These are phyloP conservation scores for Eugnorisma glareosa DNA, from an alignment of 2,888 invertebrate species.

Conservation along the genomic window DNA sequence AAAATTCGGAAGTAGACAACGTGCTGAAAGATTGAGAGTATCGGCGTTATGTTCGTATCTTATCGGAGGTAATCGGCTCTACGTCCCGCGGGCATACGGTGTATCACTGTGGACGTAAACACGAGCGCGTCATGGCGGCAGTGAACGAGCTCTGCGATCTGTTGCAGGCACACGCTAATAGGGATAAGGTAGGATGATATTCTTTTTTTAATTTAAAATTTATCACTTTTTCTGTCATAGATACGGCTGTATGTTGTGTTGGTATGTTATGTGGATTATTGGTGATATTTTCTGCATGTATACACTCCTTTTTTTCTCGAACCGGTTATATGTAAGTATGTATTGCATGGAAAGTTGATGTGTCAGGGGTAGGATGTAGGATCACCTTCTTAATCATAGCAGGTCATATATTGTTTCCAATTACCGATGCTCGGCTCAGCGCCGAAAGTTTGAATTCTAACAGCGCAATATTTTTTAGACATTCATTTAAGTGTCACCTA, in stretches of 20 bases:
- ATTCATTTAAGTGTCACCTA: background rate
- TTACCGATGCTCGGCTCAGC: background rate
- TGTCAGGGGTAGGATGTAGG: background rate
- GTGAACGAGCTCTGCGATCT: slow-evolving; percentile 91
- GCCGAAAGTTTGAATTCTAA: background rate
- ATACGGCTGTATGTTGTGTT: background rate
- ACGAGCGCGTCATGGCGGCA: slow-evolving; percentile 72
- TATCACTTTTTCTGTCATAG: background rate
- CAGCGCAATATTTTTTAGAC: background rate
- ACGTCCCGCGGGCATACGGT: slow-evolving; percentile 20
- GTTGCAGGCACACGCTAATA: slow-evolving; percentile 94
- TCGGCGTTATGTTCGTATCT: slow-evolving; percentile 46
- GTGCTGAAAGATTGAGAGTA: slow-evolving; percentile 27
- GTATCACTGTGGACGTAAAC: slow-evolving; percentile 53
- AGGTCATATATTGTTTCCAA: background rate
- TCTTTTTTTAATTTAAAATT: background rate
- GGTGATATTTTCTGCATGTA: background rate
- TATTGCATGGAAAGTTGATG: background rate
- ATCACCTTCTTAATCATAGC: background rate
- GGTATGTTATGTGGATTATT: background rate
- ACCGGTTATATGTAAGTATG: too few relatives aligned
- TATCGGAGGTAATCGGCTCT: slow-evolving; percentile 45
- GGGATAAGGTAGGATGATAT: slow-evolving; percentile 92
- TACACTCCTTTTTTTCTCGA: too few relatives aligned
- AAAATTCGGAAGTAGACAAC: slow-evolving; percentile 46